Base-by-base conservation (phyloP, 2,113 vertebrate species). In the Poecile atricapillus region DNA sequence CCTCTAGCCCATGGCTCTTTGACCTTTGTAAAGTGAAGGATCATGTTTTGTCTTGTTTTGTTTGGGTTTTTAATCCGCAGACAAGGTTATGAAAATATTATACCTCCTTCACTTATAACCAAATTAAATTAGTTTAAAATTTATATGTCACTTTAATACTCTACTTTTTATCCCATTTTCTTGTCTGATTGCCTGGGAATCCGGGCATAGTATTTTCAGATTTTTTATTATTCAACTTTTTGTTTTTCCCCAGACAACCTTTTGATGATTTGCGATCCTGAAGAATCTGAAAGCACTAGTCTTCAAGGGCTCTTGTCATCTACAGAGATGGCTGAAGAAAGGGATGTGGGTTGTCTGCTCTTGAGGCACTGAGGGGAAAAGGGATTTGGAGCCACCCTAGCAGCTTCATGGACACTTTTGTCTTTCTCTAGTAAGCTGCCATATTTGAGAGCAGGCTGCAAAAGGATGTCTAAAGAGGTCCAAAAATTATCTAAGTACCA, bases 311-410 rank as follows among this genome's bases (percentile, higher is more conserved):
- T 83, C 37, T 19, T 65, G 35, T 21, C 8, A 19, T 41, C 31
- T 13, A 13, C 11, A 46, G 68, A 76, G 47, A 69, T 62, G 19
- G 8, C 24, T 76, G 83, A 73, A 46, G 14, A 90, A 39, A 12
- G n/a, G 10, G 85, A 35, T 52, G 23, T 58, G 52, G n/a, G 17
- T 80, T 68, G 33, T 69, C n/a, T 47, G 2, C n/a, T 62, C 21
- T 53, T 6, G 4, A 28, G 39, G 27, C 52, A n/a, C 37, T 65
- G 68, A 33, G n/a, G n/a, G 44, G 11, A 62, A 30, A 37, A 1
- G 13, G 31, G 10, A 7, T 64, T 7, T 3, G 13, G 15, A 37
- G 1, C 47, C 33, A 41, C 30, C 50, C 17, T 0, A 1, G 8
- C 9, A 6, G 17, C 43, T 87, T 89, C 60, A 50, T 2, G 5